Evolutionary conservation across 2,113 vertebrate species (phyloP).

Genomic region (Tenrec ecaudatus): DNA sequence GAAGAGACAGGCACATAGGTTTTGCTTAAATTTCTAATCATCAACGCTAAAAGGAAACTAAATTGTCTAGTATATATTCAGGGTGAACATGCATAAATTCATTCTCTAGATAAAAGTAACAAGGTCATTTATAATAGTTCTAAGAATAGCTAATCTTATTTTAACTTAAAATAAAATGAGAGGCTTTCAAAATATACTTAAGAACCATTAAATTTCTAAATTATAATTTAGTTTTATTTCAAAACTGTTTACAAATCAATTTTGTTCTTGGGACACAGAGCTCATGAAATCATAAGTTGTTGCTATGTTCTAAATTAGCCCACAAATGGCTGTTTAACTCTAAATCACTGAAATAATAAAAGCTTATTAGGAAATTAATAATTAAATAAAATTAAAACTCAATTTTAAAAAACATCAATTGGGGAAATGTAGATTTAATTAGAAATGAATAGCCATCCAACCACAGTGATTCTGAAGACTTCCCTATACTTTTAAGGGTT

Average conservation of each 20-base stretch:
- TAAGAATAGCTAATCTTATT: background rate
- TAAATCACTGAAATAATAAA: background rate
- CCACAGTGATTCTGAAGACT: background rate
- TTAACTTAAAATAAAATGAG: conserved; percentile 11
- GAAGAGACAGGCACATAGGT: background rate
- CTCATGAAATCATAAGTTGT: background rate
- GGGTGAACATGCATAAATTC: background rate
- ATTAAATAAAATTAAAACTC: background rate
- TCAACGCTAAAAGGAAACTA: background rate
- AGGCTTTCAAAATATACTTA: background rate
- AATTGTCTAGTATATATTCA: background rate
- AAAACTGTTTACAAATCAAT: background rate
- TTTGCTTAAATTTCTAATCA: background rate
- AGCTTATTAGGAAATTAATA: background rate
- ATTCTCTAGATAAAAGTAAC: background rate
- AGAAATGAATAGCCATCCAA: background rate
- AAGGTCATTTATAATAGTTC: background rate
- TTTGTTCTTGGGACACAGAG: background rate
- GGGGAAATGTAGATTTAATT: background rate
- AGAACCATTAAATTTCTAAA: background rate
- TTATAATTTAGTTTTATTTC: background rate
- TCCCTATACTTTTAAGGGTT: background rate
- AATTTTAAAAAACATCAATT: background rate
- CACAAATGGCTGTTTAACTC: background rate
- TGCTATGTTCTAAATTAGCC: background rate